Conservation (phyloP, 2,888 invertebrate genomes). For the Cylloceria caligata region DNA sequence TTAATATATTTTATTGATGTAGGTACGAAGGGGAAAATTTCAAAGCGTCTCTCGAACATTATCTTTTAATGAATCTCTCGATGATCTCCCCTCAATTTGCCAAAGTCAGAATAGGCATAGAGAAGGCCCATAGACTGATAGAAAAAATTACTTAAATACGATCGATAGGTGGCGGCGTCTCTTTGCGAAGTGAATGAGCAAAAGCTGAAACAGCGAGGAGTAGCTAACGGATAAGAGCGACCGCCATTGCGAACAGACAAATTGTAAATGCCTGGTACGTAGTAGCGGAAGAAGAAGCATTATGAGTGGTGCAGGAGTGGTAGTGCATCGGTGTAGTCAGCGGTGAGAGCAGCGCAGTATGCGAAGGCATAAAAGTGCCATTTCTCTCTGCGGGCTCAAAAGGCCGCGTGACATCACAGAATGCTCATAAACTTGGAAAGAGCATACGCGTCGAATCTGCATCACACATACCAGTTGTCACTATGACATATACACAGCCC, state of each 20-base stretch:
- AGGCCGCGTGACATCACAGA: conserved; percentile 75
- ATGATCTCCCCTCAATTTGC: background rate
- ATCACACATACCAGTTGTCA: conserved; percentile 13
- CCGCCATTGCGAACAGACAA: conserved; percentile 40
- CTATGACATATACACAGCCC: conserved; percentile 9
- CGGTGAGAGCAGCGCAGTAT: conserved; percentile 45
- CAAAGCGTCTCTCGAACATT: background rate
- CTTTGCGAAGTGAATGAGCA: conserved; percentile 9
- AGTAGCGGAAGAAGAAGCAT: conserved; percentile 65
- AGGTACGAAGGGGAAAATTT: too few relatives aligned
- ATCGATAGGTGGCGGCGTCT: conserved; percentile 16
- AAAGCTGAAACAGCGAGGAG: conserved; percentile 24
- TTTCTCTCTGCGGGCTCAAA: conserved; percentile 72
- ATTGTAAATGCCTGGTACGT: conserved; percentile 32
- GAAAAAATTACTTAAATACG: conserved; percentile 21
- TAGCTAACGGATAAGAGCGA: conserved; percentile 16
- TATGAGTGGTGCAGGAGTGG: conserved; percentile 58
- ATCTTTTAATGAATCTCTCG: background rate
- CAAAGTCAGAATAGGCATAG: conserved; percentile 1
- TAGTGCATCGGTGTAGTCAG: conserved; percentile 68
- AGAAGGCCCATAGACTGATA: background rate
- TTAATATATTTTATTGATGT: too few relatives aligned
- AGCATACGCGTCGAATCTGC: conserved; percentile 22
- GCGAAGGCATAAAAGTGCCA: conserved; percentile 73
- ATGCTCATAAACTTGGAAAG: conserved; percentile 75